Evolutionary conservation across 2,113 vertebrate genomes (phyloP), one percentile per base, ranked within the genome.

Genomic region (Bambusicola thoracicus): DNA sequence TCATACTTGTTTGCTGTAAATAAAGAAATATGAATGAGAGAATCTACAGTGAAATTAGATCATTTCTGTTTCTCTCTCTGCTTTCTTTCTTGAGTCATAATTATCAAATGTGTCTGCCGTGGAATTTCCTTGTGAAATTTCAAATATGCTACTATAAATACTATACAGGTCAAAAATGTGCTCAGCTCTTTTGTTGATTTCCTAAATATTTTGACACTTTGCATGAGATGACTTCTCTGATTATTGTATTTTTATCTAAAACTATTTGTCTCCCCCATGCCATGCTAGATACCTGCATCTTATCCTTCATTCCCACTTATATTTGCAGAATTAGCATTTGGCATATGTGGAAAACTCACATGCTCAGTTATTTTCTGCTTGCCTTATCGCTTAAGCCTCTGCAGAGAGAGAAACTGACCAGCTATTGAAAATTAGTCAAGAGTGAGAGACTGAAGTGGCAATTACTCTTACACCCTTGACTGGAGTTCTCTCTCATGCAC

Each of bases 381-480:
- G 38, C 58, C 34, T 82, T 87, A 55, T 43, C 92, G 41, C 66
- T 94, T 91, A 34, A 48, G 53, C 53, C 78, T 89, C 77, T 65
- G 67, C 79, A 70, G 70, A 74, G 41, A 66, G 67, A 85, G 63
- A 32, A 82, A 56, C 55, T 85, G 81, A 30, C 48, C 75, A 70
- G 65, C 61, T 86, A n/a, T 29, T 81, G 81, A 67, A 87, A 93
- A 80, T 91, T 89, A 63, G 44, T 89, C 53, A 85, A 61, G 87
- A 85, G 75, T 73, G 49, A 46, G 89, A 69, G 58, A 30, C 30
- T 87, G 87, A 92, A 93, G 59, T 79, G 78, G 63, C 53, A 89
- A 59, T 93, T 89, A 76, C 76, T 93, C 91, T 89, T 89, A 69
- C 6, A 66, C 63, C 41, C 89, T 87, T 82, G 75, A 80, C 63